Evolutionary conservation across 92 coral and sea anemone species (phyloP), one percentile per base, ranked within the genome.

Genomic region (Zoanthus sociatus): DNA sequence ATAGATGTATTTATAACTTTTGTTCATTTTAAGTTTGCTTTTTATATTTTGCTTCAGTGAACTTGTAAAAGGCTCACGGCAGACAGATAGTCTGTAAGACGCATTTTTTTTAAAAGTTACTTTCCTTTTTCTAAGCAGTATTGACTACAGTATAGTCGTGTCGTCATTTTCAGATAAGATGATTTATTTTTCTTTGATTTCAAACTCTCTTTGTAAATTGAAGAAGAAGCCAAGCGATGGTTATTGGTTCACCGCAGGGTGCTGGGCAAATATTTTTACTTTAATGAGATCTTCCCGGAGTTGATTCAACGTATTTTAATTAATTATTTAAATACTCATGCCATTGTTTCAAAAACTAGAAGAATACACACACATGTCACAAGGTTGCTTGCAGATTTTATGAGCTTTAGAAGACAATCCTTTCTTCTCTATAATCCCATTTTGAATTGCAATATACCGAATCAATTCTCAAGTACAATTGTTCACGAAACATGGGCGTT

Each of bases 241-340:
- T 81, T 66, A 81, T 81, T 66, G 75, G 74, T 6, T 18, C 85
- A 66, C 85, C 46, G 14, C 85, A 66, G 85, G 85, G 85, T 20
- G 75, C 71, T 32, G 75, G 73, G 18, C 64, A 66, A 64, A 81
- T 64, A 66, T 81, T 81, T 81, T 67, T 60, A 81, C 75, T 81
- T 81, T 81, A 81, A 81, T 81, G 45, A 81, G 85, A 66, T 81
- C 73, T 81, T 45, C 47, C 85, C 33, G 46, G n/a, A 67, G 85
- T 81, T 81, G 64, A 46, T 66, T 64, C 85, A 63, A 63, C 61
- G 60, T 64, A 64, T 81, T 51, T 66, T 81, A 81, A 81, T 81
- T 81, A 81, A 81, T 81, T 81, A 81, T 81, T 81, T 81, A 66
- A 64, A 81, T 81, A 81, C 85, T 81, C 73, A 81, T 47, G 1